A percentile compares a stretch with the other conserved stretches of the same genome.
Evolutionary conservation across 2,797 vertebrate species (phyloP).

Genomic region (Anas acuta): DNA sequence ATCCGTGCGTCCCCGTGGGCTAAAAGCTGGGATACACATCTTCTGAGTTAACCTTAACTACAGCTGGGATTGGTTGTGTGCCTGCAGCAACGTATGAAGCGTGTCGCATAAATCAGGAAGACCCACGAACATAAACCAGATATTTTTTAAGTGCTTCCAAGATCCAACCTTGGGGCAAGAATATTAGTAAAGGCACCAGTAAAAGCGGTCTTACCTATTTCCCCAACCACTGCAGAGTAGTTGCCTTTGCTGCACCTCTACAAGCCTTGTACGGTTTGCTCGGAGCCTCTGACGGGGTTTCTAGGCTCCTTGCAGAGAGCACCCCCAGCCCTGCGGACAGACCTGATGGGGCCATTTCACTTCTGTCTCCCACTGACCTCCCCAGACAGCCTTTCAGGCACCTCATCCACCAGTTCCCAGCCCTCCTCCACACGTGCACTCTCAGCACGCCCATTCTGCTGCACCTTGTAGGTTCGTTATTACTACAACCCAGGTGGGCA

Average conservation of each 20-base stretch:
- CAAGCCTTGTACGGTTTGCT: background rate
- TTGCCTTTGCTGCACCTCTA: background rate
- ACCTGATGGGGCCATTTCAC: background rate
- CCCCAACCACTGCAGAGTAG: background rate
- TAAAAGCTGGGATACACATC: background rate
- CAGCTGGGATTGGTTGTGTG: background rate
- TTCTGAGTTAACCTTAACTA: slow-evolving; percentile 34
- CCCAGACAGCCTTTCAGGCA: background rate
- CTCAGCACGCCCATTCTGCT: background rate
- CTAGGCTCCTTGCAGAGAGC: background rate
- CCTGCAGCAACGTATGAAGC: slow-evolving; percentile 34
- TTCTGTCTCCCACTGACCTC: background rate
- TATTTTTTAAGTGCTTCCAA: slow-evolving; percentile 31
- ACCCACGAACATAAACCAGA: slow-evolving; percentile 14
- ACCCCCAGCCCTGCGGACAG: background rate
- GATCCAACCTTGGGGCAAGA: slow-evolving; percentile 47
- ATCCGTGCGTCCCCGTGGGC: background rate
- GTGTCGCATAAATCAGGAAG: slow-evolving; percentile 14
- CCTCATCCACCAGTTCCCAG: background rate
- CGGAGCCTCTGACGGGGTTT: background rate
- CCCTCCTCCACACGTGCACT: rapidly evolving
- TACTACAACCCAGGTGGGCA: background rate
- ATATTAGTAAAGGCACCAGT: background rate
- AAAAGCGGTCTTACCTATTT: background rate
- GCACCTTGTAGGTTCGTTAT: background rate